Conservation (phyloP, 1,140 invertebrate species). For the Eumaeus atala region DNA sequence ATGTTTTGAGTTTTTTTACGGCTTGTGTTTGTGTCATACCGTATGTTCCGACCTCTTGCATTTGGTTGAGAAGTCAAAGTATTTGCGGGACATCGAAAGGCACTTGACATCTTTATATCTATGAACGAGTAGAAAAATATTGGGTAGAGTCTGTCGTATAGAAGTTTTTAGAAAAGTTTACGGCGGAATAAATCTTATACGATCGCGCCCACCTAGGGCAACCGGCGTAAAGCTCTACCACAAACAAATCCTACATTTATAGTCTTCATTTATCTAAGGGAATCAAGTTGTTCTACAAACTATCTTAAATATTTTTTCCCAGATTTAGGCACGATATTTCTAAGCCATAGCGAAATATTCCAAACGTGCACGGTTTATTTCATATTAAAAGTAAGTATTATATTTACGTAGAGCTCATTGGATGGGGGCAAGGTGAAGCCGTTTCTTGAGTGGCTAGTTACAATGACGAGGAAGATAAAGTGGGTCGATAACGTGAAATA, state of each 20-base stretch:
- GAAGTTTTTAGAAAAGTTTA: too few species aligned
- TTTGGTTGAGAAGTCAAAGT: too few species aligned
- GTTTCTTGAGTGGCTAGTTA: slow-evolving; percentile 67
- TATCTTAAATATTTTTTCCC: slow-evolving; percentile 4
- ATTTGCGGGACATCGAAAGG: not conserved
- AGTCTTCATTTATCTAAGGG: slow-evolving; percentile 1
- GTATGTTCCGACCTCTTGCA: too few species aligned
- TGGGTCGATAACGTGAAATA: slow-evolving; percentile 74
- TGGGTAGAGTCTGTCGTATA: too few species aligned
- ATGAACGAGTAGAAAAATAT: too few species aligned
- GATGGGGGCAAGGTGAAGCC: slow-evolving; percentile 42
- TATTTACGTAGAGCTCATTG: slow-evolving; percentile 12
- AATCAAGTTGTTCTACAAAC: slow-evolving; percentile 4
- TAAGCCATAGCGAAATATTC: slow-evolving; percentile 13
- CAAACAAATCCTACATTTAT: slow-evolving; percentile 7
- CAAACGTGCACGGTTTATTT: slow-evolving; percentile 16
- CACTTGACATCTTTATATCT: too few species aligned
- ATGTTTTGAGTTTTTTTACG: too few species aligned
- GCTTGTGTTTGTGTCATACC: too few species aligned
- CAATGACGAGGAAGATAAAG: slow-evolving; percentile 73
- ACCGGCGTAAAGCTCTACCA: slow-evolving; percentile 2
- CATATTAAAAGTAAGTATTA: slow-evolving; percentile 16
- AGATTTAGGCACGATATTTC: not conserved
- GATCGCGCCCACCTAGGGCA: not conserved
- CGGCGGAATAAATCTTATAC: slow-evolving; percentile 2